phyloP scores from a whole-genome alignment of 2,113 vertebrate species.

The Etheostoma spectabile region DNA sequence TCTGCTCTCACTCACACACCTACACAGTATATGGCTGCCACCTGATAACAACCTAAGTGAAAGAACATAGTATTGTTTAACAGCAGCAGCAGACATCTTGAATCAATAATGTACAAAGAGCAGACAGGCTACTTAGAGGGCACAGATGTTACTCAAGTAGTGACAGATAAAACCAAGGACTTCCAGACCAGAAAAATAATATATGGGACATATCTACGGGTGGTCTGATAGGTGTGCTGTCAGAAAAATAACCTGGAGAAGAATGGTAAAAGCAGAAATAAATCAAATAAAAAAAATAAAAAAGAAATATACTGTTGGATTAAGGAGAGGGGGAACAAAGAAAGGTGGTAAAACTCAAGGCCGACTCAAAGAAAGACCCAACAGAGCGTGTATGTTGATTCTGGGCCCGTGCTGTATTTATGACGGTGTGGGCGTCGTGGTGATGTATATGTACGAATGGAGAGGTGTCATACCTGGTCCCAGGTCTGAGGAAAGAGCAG shows the following conservation, averaged over 20 bases:
- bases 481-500: constrained; percentile 91
- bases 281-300: constrained; percentile 28
- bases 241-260: constrained; percentile 53
- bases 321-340: constrained; percentile 9
- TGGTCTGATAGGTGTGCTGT: constrained; percentile 28
- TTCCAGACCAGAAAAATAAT: constrained; percentile 52
- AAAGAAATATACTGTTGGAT: background rate
- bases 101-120: constrained; percentile 48
- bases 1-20: constrained; percentile 11
- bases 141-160: constrained; percentile 55
- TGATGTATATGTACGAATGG: constrained; percentile 1
- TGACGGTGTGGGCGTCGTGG: background rate
- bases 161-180: constrained; percentile 19
- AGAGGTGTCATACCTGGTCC: constrained; percentile 86
- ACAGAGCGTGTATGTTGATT: background rate
- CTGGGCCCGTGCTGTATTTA: background rate
- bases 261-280: constrained; percentile 25
- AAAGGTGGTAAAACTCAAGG: constrained; percentile 9
- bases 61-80: constrained; percentile 34
- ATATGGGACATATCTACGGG: constrained; percentile 26
- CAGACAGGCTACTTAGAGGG: constrained; percentile 47
- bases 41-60: constrained; percentile 31
- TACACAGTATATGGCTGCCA: background rate
- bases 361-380: background rate
- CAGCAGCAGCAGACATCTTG: constrained; percentile 52